These are phyloP conservation scores for Lapara coniferarum DNA, from an alignment of 2,888 invertebrate species.

Conservation along the genomic window DNA sequence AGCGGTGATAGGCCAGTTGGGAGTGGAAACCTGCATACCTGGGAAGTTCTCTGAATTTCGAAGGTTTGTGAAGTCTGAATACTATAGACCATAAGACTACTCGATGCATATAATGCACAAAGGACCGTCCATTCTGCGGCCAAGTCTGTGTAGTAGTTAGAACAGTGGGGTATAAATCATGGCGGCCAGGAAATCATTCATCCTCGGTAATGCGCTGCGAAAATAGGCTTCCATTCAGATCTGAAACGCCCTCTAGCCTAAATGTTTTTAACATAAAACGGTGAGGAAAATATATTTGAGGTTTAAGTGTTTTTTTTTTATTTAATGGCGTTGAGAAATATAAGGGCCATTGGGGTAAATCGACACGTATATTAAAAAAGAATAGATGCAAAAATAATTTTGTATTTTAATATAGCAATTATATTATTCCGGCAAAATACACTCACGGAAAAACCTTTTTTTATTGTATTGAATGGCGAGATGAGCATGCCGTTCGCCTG, in stretches of 20 bases:
- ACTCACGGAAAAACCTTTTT: neutral
- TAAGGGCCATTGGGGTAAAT: neutral
- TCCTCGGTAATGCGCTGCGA: constrained; percentile 82
- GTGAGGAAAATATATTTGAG: constrained; percentile 59
- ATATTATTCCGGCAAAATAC: too few species aligned
- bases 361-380: neutral
- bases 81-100: too few species aligned
- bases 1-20: too few species aligned
- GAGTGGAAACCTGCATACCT: too few species aligned
- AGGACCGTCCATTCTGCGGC: constrained; percentile 72
- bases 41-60: too few species aligned
- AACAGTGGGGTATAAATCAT: constrained; percentile 75
- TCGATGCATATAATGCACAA: constrained; percentile 64
- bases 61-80: too few species aligned
- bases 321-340: constrained; percentile 1
- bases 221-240: constrained; percentile 78
- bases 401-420: neutral
- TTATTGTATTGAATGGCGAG: too few species aligned
- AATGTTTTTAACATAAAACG: constrained; percentile 67
- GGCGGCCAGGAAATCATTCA: constrained; percentile 81
- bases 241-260: constrained; percentile 67
- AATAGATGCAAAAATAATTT: neutral
- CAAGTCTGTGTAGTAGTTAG: constrained; percentile 63
- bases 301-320: constrained; percentile 36
- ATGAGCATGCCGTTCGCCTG: too few species aligned